These are phyloP conservation scores for Geothlypis trichas DNA, from an alignment of 2,113 vertebrate genomes.

Conservation along the genomic window DNA sequence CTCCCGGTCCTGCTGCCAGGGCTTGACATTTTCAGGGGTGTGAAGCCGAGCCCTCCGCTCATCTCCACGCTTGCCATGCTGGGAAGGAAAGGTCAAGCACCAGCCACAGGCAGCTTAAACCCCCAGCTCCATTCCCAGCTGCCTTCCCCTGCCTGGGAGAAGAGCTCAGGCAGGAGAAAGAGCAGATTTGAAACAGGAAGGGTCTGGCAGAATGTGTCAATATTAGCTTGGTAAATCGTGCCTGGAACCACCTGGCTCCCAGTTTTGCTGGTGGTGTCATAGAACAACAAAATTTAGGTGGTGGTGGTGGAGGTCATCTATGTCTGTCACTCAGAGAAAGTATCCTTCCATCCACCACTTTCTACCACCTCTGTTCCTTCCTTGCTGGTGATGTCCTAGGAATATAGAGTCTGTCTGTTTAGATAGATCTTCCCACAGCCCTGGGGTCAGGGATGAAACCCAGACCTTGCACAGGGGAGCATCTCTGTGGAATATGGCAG, in stretches of 20 bases:
- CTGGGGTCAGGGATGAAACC: not conserved
- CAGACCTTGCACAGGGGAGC: not conserved
- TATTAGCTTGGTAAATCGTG: not conserved
- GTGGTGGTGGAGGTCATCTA: not conserved
- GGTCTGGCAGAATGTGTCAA: not conserved
- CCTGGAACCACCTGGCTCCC: not conserved
- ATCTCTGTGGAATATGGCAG: not conserved
- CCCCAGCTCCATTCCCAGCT: not conserved
- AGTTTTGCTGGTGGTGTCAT: not conserved
- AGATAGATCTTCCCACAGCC: not conserved
- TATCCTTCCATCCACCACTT: not conserved
- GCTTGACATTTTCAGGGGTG: slow-evolving; percentile 29
- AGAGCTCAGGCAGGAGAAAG: not conserved
- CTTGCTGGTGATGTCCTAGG: not conserved
- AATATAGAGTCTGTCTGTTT: not conserved
- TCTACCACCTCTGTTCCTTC: not conserved
- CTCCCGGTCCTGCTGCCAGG: not conserved
- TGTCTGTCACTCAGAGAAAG: not conserved
- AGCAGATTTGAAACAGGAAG: not conserved
- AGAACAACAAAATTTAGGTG: not conserved
- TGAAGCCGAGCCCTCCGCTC: not conserved
- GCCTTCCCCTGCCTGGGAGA: not conserved
- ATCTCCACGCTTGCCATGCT: fast-evolving
- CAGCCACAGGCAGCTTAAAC: not conserved
- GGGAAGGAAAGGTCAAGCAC: slow-evolving; percentile 42